These are phyloP conservation scores for Macrosteles quadrilineatus DNA, from an alignment of 1,140 invertebrate genomes.

Conservation along the genomic window DNA sequence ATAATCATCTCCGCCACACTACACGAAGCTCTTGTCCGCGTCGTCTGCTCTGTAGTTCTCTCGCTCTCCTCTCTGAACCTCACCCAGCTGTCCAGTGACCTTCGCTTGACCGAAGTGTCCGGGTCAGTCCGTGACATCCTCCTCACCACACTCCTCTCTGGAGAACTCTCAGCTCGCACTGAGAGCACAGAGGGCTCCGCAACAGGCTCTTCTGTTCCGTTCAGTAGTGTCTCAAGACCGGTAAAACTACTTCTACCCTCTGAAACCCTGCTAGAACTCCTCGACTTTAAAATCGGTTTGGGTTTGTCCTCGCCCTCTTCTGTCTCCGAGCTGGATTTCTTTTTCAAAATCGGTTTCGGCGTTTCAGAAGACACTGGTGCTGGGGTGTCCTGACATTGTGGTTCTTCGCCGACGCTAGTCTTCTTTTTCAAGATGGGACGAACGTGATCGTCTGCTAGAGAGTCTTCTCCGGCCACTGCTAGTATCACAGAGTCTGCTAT, in stretches of 20 bases:
- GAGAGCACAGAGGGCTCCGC: background rate
- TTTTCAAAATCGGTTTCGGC: constrained; percentile 78
- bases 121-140: background rate
- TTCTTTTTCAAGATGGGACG: constrained; percentile 82
- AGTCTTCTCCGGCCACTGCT: constrained; percentile 57
- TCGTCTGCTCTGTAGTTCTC: background rate
- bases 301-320: constrained; percentile 71
- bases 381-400: constrained; percentile 26
- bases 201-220: background rate
- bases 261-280: constrained; percentile 7
- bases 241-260: constrained; percentile 20
- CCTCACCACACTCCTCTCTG: constrained; percentile 23
- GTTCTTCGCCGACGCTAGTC: constrained; percentile 57
- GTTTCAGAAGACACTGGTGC: constrained; percentile 50
- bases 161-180: background rate
- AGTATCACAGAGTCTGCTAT: constrained; percentile 69
- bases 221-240: background rate
- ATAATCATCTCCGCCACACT: constrained; percentile 41
- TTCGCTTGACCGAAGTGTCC: constrained; percentile 5
- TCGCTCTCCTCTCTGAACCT: constrained; percentile 5
- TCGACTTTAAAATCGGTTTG: constrained; percentile 76
- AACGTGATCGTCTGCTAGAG: constrained; percentile 60
- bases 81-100: constrained; percentile 20
- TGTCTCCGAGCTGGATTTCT: constrained; percentile 76
- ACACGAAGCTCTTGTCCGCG: constrained; percentile 29